Conservation (phyloP, 2,797 vertebrate genomes). For the Mycteria americana region DNA sequence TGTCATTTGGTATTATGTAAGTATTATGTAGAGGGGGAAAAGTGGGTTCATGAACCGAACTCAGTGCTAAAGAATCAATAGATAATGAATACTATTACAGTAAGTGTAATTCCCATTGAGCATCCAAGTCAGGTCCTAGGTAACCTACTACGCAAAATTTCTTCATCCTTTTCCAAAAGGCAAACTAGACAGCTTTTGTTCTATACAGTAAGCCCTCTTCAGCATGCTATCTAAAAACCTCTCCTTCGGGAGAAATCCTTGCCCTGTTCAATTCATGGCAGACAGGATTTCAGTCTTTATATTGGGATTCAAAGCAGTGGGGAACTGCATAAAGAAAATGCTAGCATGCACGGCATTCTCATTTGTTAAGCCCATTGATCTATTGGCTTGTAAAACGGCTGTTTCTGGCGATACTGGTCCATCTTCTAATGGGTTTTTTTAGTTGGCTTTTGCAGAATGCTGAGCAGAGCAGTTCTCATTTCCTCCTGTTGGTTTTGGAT, state of each 20-base stretch:
- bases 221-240: background rate
- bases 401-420: background rate
- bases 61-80: background rate
- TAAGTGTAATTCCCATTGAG: background rate
- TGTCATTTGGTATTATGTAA: background rate
- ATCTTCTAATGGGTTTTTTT: slow-evolving; percentile 3
- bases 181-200: background rate
- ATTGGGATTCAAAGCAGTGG: background rate
- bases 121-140: background rate
- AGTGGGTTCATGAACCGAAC: background rate
- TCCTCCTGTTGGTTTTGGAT: slow-evolving; percentile 53
- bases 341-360: background rate
- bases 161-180: slow-evolving; percentile 24
- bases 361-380: slow-evolving; percentile 13
- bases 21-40: background rate
- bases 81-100: background rate
- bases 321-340: background rate
- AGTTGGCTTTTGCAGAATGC: background rate
- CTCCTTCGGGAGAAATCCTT: slow-evolving; percentile 22
- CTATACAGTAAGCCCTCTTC: background rate
- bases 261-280: background rate
- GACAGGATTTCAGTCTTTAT: slow-evolving; percentile 25
- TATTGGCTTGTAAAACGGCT: slow-evolving; percentile 10
- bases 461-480: background rate
- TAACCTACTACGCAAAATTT: background rate